Conservation (phyloP, 2,888 invertebrate genomes). For the Oligia strigilis region DNA sequence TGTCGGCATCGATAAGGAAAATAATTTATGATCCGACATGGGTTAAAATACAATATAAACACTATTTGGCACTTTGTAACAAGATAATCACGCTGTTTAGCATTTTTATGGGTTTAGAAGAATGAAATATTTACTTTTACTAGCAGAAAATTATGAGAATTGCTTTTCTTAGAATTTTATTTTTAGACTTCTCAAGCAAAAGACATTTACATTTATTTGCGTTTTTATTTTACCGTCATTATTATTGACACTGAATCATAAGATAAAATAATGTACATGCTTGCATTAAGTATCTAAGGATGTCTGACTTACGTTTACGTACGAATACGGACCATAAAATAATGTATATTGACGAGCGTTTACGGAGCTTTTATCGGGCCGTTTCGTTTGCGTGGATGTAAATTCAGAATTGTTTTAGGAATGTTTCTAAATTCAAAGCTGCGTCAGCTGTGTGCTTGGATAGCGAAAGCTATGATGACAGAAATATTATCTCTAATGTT, state of each 20-base stretch:
- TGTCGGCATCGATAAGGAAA: conserved; percentile 79
- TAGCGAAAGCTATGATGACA: neutral
- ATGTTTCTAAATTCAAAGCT: conserved; percentile 71
- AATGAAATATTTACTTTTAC: conserved; percentile 63
- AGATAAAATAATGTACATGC: neutral
- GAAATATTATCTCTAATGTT: no score
- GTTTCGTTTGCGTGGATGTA: conserved; percentile 7
- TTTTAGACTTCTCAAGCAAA: neutral
- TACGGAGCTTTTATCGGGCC: conserved; percentile 1
- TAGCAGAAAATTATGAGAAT: conserved; percentile 29
- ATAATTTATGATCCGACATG: conserved; percentile 76
- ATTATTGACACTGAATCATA: neutral
- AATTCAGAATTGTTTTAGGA: conserved; percentile 54
- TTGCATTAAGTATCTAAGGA: no score
- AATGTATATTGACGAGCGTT: conserved; percentile 24
- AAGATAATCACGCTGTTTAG: conserved; percentile 63
- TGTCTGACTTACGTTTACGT: neutral
- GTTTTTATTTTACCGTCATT: neutral
- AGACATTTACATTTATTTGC: neutral
- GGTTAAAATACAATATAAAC: conserved; percentile 69
- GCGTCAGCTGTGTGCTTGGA: conserved; percentile 36
- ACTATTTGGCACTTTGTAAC: conserved; percentile 65
- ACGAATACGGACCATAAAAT: neutral
- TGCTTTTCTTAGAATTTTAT: conserved; percentile 24
- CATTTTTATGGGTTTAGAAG: conserved; percentile 64